Evolutionary conservation across 2,113 vertebrate species (phyloP).

Genomic region (Nymphicus hollandicus): DNA sequence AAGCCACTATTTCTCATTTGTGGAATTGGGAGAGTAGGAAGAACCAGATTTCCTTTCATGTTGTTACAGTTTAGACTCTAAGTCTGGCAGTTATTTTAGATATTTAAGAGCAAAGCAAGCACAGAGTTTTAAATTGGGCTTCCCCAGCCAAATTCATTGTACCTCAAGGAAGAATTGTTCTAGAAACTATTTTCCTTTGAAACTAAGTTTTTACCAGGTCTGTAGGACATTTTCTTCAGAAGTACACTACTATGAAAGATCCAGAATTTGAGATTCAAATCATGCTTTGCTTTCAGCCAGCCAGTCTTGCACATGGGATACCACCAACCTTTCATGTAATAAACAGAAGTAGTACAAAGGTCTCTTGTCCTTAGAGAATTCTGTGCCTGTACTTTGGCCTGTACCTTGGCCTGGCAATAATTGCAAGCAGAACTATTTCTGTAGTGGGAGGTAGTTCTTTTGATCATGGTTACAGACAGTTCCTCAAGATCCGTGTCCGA

Average conservation of each 20-base stretch:
- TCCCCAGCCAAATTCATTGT: neutral
- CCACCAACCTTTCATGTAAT: neutral
- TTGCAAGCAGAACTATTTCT: neutral
- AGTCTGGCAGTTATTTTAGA: neutral
- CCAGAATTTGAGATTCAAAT: neutral
- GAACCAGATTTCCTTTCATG: neutral
- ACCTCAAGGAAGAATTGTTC: constrained; percentile 14
- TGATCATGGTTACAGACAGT: neutral
- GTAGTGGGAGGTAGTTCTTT: neutral
- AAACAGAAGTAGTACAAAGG: neutral
- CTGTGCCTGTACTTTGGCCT: neutral
- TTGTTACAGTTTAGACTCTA: neutral
- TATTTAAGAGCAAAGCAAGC: constrained; percentile 28
- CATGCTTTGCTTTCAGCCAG: neutral
- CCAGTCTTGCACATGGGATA: neutral
- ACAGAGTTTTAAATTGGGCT: neutral
- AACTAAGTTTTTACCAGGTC: neutral
- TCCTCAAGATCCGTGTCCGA: neutral
- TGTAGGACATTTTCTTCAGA: neutral
- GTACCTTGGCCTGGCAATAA: neutral
- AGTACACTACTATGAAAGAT: neutral
- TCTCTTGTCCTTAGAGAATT: neutral
- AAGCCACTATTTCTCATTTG: neutral
- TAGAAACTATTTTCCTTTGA: neutral
- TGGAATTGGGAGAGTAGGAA: neutral